Base-by-base conservation (phyloP, 2,888 invertebrate species). In the Microplitis deprimator region DNA sequence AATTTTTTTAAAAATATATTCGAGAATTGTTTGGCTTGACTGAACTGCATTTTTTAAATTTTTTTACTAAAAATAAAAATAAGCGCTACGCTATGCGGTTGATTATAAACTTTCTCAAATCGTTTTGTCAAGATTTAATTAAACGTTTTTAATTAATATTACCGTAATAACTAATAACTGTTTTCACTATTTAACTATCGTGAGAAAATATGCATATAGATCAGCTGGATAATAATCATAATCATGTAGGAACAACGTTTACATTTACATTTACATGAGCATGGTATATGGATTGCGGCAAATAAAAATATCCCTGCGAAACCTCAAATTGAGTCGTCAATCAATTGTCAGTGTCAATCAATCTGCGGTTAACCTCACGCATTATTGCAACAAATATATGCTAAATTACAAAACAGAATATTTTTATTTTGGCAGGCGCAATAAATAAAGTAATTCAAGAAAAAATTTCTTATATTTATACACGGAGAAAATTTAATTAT, bases 21-120 rank as follows among this genome's bases (percentile, higher is more conserved):
- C 38, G 13, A 65, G 29, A 65, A 38, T 65, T 13, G 20, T 65
- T 29, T 65, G 38, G 65, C 65, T 65, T 65, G 38, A 29, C 38
- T 65, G 65, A 65, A 62, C 17, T 62, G 10, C 5, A 65, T 20
- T 29, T 20, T 65, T 29, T 65, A 20, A 29, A 29, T 65, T 38
- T 29, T 29, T 38, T 65, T 29, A 13, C 7, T 65, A 29, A 20
- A 38, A 13, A 8, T 13, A 5, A 17, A n/a, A 17, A 62, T 62
- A 62, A 62, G 17, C n/a, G n/a, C 62, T 7, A 7, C 20, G 13
- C 20, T 65, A 29, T 10, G 38, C 38, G 38, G 29, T 38, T 29
- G 20, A 29, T 65, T 29, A 65, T 29, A 29, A 38, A 65, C 65
- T 29, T 65, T 65, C 65, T 38, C 13, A 6, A 8, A 65, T 29